These are phyloP conservation scores for Tetragnatha montana DNA, from an alignment of 2,888 invertebrate genomes.

Conservation along the genomic window DNA sequence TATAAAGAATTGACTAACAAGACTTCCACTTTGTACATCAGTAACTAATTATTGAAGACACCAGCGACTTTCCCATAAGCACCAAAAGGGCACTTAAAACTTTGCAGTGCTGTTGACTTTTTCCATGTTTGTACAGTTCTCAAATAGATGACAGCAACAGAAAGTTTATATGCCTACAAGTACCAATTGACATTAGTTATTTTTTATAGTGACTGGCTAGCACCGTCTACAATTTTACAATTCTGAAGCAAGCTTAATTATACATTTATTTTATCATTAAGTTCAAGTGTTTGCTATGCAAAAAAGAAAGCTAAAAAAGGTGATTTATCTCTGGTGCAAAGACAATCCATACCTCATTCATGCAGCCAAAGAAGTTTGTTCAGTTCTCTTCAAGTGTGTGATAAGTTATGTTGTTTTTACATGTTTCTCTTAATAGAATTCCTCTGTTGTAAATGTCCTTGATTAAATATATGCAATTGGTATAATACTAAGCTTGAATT, in stretches of 20 bases:
- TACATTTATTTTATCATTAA: neutral
- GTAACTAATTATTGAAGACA: neutral
- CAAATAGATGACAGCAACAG: conserved; percentile 42
- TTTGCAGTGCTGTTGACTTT: conserved; percentile 41
- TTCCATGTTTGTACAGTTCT: conserved; percentile 66
- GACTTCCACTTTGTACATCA: conserved; percentile 3
- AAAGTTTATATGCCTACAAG: conserved; percentile 49
- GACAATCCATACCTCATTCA: conserved; percentile 67
- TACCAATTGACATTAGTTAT: conserved; percentile 64
- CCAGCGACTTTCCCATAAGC: conserved; percentile 16
- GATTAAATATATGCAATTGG: conserved; percentile 64
- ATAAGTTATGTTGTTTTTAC: conserved; percentile 59
- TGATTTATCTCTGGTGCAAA: conserved; percentile 64
- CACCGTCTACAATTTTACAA: conserved; percentile 36
- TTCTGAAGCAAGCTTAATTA: conserved; percentile 11
- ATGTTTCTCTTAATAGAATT: conserved; percentile 55
- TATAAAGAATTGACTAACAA: conserved; percentile 11
- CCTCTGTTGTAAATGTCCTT: conserved; percentile 47
- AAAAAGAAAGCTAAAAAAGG: conserved; percentile 11
- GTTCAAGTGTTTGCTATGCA: conserved; percentile 34
- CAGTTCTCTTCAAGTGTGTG: conserved; percentile 54
- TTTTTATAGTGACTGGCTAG: conserved; percentile 64
- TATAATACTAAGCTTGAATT: conserved; percentile 9
- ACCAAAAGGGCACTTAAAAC: neutral
- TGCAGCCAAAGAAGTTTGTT: conserved; percentile 69